Evolutionary conservation across 2,113 vertebrate species (phyloP), one percentile per base, ranked within the genome.

Genomic region (Paramisgurnus dabryanus): DNA sequence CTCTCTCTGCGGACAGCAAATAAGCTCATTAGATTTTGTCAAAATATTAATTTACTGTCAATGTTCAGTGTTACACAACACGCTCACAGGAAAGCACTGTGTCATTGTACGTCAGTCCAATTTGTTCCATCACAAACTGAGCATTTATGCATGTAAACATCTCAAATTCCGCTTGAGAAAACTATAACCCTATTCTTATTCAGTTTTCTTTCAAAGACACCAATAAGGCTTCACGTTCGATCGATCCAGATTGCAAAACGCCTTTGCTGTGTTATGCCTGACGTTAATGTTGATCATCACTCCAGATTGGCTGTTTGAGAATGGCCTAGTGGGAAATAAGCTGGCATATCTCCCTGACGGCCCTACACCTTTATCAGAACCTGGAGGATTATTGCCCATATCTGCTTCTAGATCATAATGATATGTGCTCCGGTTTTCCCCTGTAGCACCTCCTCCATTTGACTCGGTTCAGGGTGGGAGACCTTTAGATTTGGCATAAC

Each of bases 171-270:
- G 60, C 58, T 22, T 49, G 8, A 27, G 13, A 3, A 40, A 66
- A 66, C 22, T 76, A 43, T 12, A 71, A 17, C 55, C 50, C 10
- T 40, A 60, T 47, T 65, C 43, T 78, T 43, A 39, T 78, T 68
- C 68, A 65, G 27, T 73, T 68, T 84, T 13, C 39, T 77, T 80
- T 68, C 80, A 63, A 10, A 78, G 74, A 69, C 85, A 7, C 79
- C 67, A 67, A 15, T 40, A 87, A 82, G 83, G 88, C 80, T 79
- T 72, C 22, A 18, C 15, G 73, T 77, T 69, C 65, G 84, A 86
- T 90, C 84, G 84, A 88, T 91, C 82, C 78, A 69, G 61, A 34
- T 85, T 85, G 78, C 79, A 57, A 85, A 87, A 72, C 76, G 81
- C 57, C 67, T 67, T 81, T 88, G 86, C 82, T 87, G 80, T 85